Conservation (phyloP, 2,888 invertebrate genomes). For the Caenorhabditis sulstoni region DNA sequence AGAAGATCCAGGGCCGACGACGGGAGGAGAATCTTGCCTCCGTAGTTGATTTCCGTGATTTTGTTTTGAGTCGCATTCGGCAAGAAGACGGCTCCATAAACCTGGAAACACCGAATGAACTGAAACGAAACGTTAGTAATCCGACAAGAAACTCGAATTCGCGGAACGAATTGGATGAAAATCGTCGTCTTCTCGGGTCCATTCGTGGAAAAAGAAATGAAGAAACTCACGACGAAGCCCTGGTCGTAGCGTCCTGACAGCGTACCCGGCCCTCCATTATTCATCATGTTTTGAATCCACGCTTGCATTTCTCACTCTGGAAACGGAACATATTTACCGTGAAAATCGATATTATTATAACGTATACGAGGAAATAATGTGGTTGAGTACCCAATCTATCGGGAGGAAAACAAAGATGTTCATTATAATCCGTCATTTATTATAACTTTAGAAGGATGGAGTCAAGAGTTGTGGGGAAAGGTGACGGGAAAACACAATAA, state of each 20-base stretch:
- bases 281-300: slow-evolving; percentile 41
- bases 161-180: neutral
- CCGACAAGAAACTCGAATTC: slow-evolving; percentile 15
- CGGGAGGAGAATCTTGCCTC: slow-evolving; percentile 79
- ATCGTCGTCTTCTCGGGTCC: slow-evolving; percentile 1
- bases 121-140: neutral
- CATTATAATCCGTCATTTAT: slow-evolving; percentile 23
- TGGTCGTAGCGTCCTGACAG: slow-evolving; percentile 39
- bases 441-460: slow-evolving; percentile 16
- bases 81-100: slow-evolving; percentile 72
- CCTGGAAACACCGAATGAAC: slow-evolving; percentile 18
- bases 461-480: neutral
- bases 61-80: slow-evolving; percentile 71
- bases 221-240: slow-evolving; percentile 38
- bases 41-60: slow-evolving; percentile 74
- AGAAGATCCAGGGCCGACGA: slow-evolving; percentile 75
- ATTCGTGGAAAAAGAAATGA: slow-evolving; percentile 16
- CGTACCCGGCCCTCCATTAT: slow-evolving; percentile 13
- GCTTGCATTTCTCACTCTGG: slow-evolving; percentile 41
- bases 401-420: neutral
- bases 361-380: neutral
- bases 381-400: neutral
- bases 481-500: slow-evolving; percentile 7
- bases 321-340: neutral
- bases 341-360: neutral